Evolutionary conservation across 2,113 vertebrate genomes (phyloP), one percentile per base, ranked within the genome.

Genomic region (Sinocyclocheilus grahami): DNA sequence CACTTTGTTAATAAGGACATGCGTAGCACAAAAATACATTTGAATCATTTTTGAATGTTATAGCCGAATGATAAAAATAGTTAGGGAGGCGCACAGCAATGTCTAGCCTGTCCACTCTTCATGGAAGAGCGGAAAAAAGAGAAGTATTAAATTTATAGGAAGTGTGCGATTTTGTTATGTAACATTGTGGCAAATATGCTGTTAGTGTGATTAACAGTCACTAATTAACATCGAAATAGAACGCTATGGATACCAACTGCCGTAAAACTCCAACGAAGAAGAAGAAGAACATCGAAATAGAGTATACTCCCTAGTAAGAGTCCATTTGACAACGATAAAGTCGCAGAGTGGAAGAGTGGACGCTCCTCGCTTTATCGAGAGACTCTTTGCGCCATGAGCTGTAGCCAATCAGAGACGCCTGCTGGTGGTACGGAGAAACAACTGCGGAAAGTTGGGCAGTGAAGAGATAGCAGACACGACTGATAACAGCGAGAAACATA

Each of bases 371-470:
- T 1, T 30, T 53, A 16, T 33, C 13, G 20, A 62, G 55, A n/a
- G 78, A 80, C 58, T 80, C 78, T 79, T 79, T 55, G 18, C 48
- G 65, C 20, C 48, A 12, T 22, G 2, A 46, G 14, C 51, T 27
- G 7, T 60, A 81, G 76, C 87, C 87, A 84, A 84, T 88, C 85
- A 88, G 81, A 86, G 65, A 39, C 76, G 58, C 12, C 20, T 5
- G 55, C 37, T 53, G 18, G 67, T 62, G 51, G 27, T 33, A 10
- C 8, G 3, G 53, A 16, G 42, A 79, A 62, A 65, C 63, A 77
- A 78, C 71, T 65, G 60, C n/a, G 46, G 53, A 85, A 85, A 84
- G 88, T 86, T 86, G 48, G 3, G 22, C 51, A 84, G 1, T 53
- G 48, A 18, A 51, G 14, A 55, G 46, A n/a, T 39, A 42, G 67